Evolutionary conservation across 1,140 invertebrate genomes (phyloP), one percentile per base, ranked within the genome.

Genomic region (Drosophila mayri): DNA sequence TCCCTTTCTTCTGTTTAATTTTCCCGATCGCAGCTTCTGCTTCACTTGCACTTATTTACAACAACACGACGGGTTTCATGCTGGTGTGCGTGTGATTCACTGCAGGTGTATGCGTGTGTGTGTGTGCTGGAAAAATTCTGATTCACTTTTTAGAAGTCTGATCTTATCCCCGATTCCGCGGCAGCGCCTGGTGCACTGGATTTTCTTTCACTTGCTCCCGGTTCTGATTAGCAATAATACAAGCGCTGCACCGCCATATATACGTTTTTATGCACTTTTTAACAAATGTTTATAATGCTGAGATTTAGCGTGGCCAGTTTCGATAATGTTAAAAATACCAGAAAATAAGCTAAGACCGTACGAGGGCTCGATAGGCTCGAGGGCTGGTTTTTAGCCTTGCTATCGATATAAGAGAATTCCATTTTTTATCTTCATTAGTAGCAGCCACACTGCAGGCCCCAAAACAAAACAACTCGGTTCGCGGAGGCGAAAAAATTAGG

Each of bases 41-140:
- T 86, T 87, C 83, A 86, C 82, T 86, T 86, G 82, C 82, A 86
- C 82, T 86, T 86, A 85, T 87, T 87, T 64, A 76, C 68, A 44
- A 62, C 49, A 67, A 54, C 43, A 72, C 50, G 70, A 77, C 83
- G 87, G 64, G 83, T 87, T 87, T 73, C 41, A 49, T 60, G 76
- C 44, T 43, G 25, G 49, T 61, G 79, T 76, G 76, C 62, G 41
- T 38, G 25, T 40, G 72, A 22, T 37, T 80, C 41, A 59, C 60
- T 70, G 76, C 71, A 65, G 40, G 43, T 62, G 52, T 32, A 35
- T 68, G 44, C 79, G 61, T 50, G 25, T 25, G 25, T 25, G 46
- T 49, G 64, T 68, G 44, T 52, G 67, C 63, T 68, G 75, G 59
- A 65, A 70, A 60, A 80, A 79, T 88, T 87, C 84, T 88, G 84